Evolutionary conservation across 1,140 invertebrate species (phyloP).

Genomic region (Watersipora subatra): DNA sequence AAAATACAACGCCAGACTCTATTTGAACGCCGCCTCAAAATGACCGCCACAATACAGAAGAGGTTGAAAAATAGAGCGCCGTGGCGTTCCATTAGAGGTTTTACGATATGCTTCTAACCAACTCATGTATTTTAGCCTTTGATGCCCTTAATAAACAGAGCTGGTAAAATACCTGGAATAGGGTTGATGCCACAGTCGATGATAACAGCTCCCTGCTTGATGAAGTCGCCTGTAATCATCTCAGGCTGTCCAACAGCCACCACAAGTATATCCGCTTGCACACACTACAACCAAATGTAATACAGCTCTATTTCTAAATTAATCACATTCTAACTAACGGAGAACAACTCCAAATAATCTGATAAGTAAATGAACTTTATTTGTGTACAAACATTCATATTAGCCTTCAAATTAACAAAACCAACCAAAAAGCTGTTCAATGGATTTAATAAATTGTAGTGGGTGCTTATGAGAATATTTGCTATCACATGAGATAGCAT

Average conservation of each 20-base stretch:
- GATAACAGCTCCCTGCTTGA: constrained; percentile 95
- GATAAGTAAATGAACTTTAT: background rate
- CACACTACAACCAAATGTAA: constrained; percentile 20
- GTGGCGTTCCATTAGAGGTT: too few species aligned
- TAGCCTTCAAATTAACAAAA: background rate
- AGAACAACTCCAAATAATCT: background rate
- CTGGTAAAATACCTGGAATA: constrained; percentile 81
- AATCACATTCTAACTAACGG: background rate
- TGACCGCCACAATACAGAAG: too few species aligned
- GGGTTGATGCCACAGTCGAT: constrained; percentile 98
- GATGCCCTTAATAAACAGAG: too few species aligned
- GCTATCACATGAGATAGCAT: background rate
- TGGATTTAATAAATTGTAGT: background rate
- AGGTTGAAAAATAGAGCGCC: too few species aligned
- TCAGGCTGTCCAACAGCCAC: constrained; percentile 83
- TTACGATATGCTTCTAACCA: too few species aligned
- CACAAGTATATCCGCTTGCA: constrained; percentile 80
- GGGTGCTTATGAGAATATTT: background rate
- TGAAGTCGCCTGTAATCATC: constrained; percentile 87
- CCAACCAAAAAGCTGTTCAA: background rate
- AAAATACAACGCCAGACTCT: too few species aligned
- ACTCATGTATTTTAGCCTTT: too few species aligned
- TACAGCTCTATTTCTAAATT: constrained; percentile 6
- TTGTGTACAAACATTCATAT: background rate
- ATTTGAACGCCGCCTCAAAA: too few species aligned